Base-by-base conservation (phyloP, 2,888 invertebrate species). In the Pterobdella sp. region DNA sequence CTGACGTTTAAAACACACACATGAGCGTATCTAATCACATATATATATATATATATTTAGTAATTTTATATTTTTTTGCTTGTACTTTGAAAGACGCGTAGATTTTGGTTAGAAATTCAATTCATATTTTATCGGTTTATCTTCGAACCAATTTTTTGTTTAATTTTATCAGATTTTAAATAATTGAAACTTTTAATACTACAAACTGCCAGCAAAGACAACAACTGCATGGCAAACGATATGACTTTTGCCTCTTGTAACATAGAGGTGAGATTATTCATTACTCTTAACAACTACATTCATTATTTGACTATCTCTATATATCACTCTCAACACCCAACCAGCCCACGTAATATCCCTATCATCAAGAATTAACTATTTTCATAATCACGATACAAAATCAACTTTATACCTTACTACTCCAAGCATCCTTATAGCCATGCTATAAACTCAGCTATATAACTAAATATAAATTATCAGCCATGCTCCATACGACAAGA, bases 401-500 rank as follows among this genome's bases (percentile, higher is more conserved):
- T 42, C 42, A 42, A 7, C 18, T 42, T 42, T 42, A 42, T 42
- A n/a, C n/a, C n/a, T n/a, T n/a, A n/a, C 18, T 64, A 31, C 4
- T 1, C 65, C 65, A 3, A n/a, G n/a, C 32, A 3, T 64, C 65
- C 2, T 2, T 26, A 37, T 35, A 34, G 36, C n/a, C 1, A 32
- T 67, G 34, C 67, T 32, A 34, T 22, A 34, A n/a, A 10, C 22
- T 22, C 42, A 14, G 42, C 42, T 42, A 18, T 42, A 42, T n/a
- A n/a, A n/a, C n/a, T n/a, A n/a, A n/a, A n/a, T n/a, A n/a, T n/a
- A n/a, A n/a, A n/a, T n/a, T n/a, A n/a, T n/a, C 60, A 56, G 60
- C 60, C 60, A 22, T 56, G 60, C n/a, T 22, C 18, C 7, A 26
- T 56, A 26, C 18, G 60, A 22, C 60, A 56, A 22, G 94, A 95